These are phyloP conservation scores for Apus apus DNA, from an alignment of 2,113 vertebrate genomes.

Conservation along the genomic window DNA sequence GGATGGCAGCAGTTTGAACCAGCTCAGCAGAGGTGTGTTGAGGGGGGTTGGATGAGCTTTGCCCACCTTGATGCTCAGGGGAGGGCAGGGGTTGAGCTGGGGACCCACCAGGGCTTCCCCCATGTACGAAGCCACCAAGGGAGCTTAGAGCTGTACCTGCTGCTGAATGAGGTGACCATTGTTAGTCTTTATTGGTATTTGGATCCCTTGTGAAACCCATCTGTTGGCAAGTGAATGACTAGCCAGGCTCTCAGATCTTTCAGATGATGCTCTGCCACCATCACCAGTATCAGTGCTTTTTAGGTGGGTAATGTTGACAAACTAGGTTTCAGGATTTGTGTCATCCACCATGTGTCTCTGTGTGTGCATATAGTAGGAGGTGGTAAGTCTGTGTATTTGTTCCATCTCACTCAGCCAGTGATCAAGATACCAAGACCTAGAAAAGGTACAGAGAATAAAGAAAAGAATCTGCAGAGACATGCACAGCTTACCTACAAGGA, in stretches of 20 bases:
- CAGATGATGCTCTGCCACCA: neutral
- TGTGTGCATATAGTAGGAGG: neutral
- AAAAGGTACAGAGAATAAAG: neutral
- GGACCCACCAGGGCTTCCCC: accelerated
- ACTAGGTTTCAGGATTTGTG: neutral
- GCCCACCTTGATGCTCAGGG: neutral
- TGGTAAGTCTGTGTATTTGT: neutral
- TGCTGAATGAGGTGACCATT: neutral
- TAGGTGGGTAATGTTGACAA: neutral
- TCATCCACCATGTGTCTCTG: neutral
- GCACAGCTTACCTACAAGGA: neutral
- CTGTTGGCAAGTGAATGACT: neutral
- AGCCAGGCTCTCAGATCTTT: neutral
- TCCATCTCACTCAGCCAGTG: neutral
- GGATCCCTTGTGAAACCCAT: neutral
- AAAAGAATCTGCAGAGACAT: neutral
- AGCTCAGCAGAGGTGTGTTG: neutral
- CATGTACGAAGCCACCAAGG: accelerated
- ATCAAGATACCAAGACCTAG: neutral
- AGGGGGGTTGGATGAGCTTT: accelerated
- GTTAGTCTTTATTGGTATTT: accelerated
- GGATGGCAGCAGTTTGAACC: neutral
- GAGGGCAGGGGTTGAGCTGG: neutral
- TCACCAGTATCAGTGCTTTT: neutral
- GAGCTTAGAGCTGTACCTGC: neutral